Conservation (phyloP, 2,888 invertebrate species). For the Podabrus alpinus region DNA sequence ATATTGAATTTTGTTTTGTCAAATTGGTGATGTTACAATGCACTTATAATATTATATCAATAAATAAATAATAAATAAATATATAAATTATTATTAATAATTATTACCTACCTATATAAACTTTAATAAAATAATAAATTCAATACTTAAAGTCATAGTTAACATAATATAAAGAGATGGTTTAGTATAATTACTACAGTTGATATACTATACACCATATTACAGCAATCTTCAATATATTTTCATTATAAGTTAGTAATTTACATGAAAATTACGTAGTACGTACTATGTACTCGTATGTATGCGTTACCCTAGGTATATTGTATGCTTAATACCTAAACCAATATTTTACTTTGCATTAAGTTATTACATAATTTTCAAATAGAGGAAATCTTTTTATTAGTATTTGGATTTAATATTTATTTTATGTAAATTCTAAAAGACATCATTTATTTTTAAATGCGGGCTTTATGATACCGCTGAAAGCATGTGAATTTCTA, state of each 20-base stretch:
- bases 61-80: background rate
- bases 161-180: background rate
- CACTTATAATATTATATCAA: no score
- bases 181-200: background rate
- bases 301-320: background rate
- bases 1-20: no score
- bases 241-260: background rate
- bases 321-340: conserved; percentile 1
- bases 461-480: background rate
- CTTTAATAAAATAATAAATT: background rate
- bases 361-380: background rate
- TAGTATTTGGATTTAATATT: background rate
- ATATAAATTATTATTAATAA: background rate
- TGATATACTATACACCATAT: background rate
- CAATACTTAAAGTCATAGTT: background rate
- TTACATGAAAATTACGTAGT: background rate
- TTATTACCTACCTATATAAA: background rate
- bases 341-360: conserved; percentile 9
- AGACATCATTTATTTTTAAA: background rate
- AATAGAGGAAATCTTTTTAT: background rate
- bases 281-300: background rate
- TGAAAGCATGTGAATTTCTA: background rate
- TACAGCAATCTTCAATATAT: background rate
- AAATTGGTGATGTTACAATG: no score
- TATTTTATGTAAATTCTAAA: background rate